Conservation (phyloP, 2,797 vertebrate species). For the Prunella strophiata region DNA sequence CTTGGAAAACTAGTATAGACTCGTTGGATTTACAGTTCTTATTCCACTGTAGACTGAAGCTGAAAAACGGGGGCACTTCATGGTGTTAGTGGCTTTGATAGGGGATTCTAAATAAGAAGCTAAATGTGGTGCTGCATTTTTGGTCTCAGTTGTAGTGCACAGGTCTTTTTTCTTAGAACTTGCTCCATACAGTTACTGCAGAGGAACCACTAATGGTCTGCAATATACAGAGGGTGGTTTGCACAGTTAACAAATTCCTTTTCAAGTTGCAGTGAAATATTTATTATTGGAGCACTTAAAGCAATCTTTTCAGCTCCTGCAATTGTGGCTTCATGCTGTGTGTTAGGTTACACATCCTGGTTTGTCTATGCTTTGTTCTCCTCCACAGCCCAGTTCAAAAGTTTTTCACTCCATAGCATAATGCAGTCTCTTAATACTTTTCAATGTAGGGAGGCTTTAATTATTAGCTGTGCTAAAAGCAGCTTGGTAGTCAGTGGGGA, state of each 20-base stretch:
- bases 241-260: constrained; percentile 47
- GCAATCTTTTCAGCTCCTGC: neutral
- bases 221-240: neutral
- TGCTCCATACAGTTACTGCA: neutral
- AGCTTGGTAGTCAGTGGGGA: neutral
- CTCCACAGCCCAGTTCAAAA: neutral
- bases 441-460: neutral
- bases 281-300: constrained; percentile 50
- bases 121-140: neutral
- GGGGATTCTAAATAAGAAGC: neutral
- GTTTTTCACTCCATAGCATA: neutral
- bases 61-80: neutral
- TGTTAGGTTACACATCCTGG: neutral
- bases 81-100: neutral
- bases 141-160: neutral
- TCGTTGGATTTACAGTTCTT: neutral
- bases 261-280: constrained; percentile 33
- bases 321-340: neutral
- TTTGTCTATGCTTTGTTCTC: neutral
- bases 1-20: neutral
- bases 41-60: neutral
- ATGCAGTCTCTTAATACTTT: neutral
- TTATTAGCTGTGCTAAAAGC: neutral
- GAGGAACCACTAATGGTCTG: neutral
- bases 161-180: neutral